A percentile compares a stretch with the other conserved stretches of the same genome.
Conservation (phyloP, 2,113 vertebrate genomes). For the Grammomys dolichurus region DNA sequence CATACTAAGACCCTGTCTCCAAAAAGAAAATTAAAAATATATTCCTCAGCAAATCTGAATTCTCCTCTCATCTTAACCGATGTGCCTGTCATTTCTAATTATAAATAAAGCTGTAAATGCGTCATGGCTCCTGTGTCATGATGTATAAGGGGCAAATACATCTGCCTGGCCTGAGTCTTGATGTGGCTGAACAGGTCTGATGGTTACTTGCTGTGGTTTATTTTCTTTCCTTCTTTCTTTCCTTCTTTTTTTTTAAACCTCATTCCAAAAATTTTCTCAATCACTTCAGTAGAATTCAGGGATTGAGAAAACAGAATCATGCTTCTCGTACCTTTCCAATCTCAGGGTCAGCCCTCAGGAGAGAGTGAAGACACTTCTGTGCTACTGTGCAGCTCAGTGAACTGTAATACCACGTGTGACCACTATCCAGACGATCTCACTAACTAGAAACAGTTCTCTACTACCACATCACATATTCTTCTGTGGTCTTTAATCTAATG, state of each 20-base stretch:
- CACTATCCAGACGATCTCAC: conserved; percentile 27
- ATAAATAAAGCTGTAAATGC: conserved; percentile 31
- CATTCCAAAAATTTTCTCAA: conserved; percentile 43
- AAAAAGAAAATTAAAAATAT: no score
- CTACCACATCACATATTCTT: conserved; percentile 17
- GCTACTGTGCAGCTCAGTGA: not conserved
- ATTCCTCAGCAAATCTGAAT: not conserved
- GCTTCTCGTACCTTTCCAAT: conserved; percentile 45
- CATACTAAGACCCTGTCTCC: no score
- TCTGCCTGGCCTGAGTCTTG: conserved; percentile 50
- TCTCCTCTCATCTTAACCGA: conserved; percentile 61
- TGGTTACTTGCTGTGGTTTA: not conserved
- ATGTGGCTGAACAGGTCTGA: not conserved
- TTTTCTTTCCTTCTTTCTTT: not conserved
- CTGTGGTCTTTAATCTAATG: conserved; percentile 57
- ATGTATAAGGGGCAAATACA: conserved; percentile 43
- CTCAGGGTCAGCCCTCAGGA: not conserved
- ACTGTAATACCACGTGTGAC: conserved; percentile 1
- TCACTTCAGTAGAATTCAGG: conserved; percentile 35
- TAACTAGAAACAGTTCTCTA: not conserved
- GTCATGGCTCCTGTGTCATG: not conserved
- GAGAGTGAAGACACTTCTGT: not conserved
- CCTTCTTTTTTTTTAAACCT: not conserved
- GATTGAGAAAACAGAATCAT: conserved; percentile 8
- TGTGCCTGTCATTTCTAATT: conserved; percentile 10